Evolutionary conservation across 2,113 vertebrate species (phyloP), one percentile per base, ranked within the genome.

Genomic region (Corvus moneduloides): DNA sequence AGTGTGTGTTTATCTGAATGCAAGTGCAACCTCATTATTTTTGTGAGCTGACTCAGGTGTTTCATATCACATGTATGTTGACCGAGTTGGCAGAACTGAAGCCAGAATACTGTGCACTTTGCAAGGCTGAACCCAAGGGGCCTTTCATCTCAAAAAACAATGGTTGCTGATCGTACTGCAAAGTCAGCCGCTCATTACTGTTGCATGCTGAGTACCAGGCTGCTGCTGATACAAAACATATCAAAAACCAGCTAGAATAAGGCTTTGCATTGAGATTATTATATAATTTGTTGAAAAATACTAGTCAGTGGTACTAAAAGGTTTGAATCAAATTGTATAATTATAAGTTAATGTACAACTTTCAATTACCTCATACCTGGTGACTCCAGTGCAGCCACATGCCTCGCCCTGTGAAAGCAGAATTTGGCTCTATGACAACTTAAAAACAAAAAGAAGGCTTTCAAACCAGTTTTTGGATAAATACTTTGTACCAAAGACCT

Each of bases 401-500:
- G 77, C 37, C 64, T 87, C 6, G 6, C 14, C 58, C n/a, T 90
- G 67, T 92, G 71, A 85, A 90, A 81, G 63, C 35, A 87, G 41
- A 77, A 51, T 78, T 92, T 96, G 84, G 74, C 59, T 80, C 13
- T 44, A 11, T 72, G 90, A 85, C 63, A 88, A 64, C 17, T 72
- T 44, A 32, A 75, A 95, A 80, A 51, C 20, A 92, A 68, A 85
- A 91, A 89, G 74, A 74, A 87, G 48, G 10, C 64, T 92, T 94
- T 94, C 72, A 96, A 48, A 59, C 17, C 26, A 73, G 26, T 83
- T 95, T 61, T 35, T 75, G 48, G 66, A 82, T 67, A 63, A 79
- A 89, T 80, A 49, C 32, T 83, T 92, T 77, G 71, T 84, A 94
- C 56, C 80, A 92, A 90, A 94, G 74, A 54, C 49, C 66, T 95